phyloP scores from a whole-genome alignment of 1,140 invertebrate genomes.

The Meloidogyne floridensis region DNA sequence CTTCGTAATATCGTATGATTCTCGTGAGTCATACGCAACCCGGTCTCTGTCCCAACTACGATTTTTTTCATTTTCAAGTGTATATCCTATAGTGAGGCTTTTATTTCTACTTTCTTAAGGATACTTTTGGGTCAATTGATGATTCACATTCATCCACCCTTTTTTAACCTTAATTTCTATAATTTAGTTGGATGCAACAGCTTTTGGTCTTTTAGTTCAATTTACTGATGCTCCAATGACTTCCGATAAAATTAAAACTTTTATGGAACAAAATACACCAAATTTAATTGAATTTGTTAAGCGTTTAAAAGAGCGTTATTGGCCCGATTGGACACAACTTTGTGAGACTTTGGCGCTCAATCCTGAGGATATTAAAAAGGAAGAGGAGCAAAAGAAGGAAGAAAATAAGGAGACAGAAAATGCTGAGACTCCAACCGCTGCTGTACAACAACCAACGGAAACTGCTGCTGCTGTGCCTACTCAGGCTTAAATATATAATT shows the following conservation, averaged over 20 bases:
- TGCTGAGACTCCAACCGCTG: not conserved
- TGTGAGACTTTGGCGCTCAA: conserved; percentile 49
- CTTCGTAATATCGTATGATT: too few species aligned
- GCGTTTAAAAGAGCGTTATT: conserved; percentile 41
- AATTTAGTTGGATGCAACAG: conserved; percentile 45
- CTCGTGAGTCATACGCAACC: too few species aligned
- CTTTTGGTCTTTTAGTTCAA: conserved; percentile 38
- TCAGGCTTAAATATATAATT: conserved; percentile 13
- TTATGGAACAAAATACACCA: conserved; percentile 49
- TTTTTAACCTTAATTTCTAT: too few species aligned
- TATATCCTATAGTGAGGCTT: too few species aligned
- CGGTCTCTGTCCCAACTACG: too few species aligned
- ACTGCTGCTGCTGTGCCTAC: not conserved
- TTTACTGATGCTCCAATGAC: conserved; percentile 34
- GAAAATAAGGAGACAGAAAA: not conserved
- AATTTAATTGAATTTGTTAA: conserved; percentile 45
- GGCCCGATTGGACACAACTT: conserved; percentile 48
- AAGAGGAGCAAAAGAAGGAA: not conserved
- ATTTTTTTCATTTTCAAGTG: too few species aligned
- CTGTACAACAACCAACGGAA: not conserved
- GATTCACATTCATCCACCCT: too few species aligned
- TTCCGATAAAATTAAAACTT: conserved; percentile 34
- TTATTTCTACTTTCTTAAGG: too few species aligned
- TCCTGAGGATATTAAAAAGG: conserved; percentile 19
- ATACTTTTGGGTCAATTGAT: too few species aligned